Evolutionary conservation across 2,113 vertebrate species (phyloP).

Genomic region (Paradoxurus hermaphroditus): DNA sequence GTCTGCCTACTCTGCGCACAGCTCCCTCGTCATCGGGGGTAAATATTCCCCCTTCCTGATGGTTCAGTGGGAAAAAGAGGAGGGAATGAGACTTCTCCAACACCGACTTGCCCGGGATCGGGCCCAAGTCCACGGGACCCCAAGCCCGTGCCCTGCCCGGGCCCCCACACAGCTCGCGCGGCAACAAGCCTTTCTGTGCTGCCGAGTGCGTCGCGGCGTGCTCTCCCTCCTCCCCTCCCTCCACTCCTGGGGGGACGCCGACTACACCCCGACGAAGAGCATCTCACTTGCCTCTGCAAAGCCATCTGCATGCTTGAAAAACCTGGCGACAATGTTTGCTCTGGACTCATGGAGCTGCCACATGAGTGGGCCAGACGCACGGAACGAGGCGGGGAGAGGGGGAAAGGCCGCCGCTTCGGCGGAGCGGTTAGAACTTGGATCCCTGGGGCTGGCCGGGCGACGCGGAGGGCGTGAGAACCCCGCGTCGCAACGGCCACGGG

Average conservation of each 20-base stretch:
- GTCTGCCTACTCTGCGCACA: not conserved
- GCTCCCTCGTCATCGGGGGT: fast-evolving
- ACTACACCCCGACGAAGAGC: conserved; percentile 72
- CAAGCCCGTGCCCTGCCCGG: not conserved
- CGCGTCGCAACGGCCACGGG: not conserved
- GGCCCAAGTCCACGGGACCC: not conserved
- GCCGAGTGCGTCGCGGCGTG: no score
- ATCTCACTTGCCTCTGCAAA: conserved; percentile 35
- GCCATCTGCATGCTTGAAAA: conserved; percentile 80
- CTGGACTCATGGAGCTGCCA: conserved; percentile 71
- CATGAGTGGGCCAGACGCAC: not conserved
- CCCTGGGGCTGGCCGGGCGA: not conserved
- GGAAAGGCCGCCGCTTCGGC: not conserved
- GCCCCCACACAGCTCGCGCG: not conserved
- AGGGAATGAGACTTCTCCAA: not conserved
- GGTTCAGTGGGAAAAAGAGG: not conserved
- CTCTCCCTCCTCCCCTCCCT: not conserved
- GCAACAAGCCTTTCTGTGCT: not conserved
- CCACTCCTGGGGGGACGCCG: conserved; percentile 66
- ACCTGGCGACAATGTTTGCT: conserved; percentile 76
- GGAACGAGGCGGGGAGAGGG: not conserved
- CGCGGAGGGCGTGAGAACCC: not conserved
- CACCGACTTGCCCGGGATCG: not conserved
- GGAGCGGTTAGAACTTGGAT: not conserved
- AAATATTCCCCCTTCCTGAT: not conserved